Base-by-base conservation (phyloP, 2,888 invertebrate genomes). In the Drosophila villosipedis region DNA sequence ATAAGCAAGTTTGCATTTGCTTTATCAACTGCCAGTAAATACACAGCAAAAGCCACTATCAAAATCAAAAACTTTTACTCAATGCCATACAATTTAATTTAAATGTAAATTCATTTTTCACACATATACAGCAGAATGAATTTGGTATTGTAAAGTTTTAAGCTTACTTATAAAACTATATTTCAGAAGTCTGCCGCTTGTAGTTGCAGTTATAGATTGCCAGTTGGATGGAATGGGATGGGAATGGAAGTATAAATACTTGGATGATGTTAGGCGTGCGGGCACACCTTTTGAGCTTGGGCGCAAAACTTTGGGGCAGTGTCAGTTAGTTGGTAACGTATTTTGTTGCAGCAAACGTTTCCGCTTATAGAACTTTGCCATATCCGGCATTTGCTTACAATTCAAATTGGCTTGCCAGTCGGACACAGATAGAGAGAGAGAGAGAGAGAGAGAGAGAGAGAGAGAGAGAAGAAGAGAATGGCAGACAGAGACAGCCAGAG, bases 341-440 rank as follows among this genome's bases (percentile, higher is more conserved):
- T 70, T 61, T 71, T 63, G 66, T 50, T 75, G 84, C 82, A 71
- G 80, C 82, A 86, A 84, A 86, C 82, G 84, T 80, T 84, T 84
- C 82, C 80, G 87, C 73, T 83, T 82, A 78, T 50, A 25, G 75
- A 86, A 86, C 84, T 84, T 82, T 86, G 66, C 68, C 78, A 86
- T 86, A 86, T 86, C 84, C 84, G 84, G 78, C 70, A 76, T 81
- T 78, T 83, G 81, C 83, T 84, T 85, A 77, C 83, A 73, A 80
- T 83, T 85, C 83, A 85, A 83, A 82, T 82, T 84, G 82, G 83
- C 80, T 72, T 64, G 55, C 58, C 68, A 65, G 78, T 52, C 14
- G 53, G 66, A 54, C 10, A 25, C 61, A 43, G 14, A 28, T 14
- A n/a, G n/a, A 25, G 58, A 53, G 30, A 19, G 1, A n/a, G n/a